Percentiles rank a stretch among this genome's conserved stretches.
Conservation (phyloP, 2,888 invertebrate genomes). For the Cheilosia scutellata region DNA sequence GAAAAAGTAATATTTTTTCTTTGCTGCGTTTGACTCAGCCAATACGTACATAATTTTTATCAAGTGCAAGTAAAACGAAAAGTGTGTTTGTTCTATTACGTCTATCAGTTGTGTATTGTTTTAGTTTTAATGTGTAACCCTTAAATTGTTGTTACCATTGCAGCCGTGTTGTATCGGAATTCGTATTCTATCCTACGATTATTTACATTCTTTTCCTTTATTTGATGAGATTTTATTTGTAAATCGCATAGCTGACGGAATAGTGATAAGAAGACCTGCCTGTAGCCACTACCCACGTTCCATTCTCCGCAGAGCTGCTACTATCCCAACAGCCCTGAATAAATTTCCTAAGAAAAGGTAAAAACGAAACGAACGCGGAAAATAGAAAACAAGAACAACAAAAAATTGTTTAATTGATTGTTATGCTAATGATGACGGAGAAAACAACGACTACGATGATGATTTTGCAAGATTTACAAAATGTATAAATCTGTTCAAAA, state of each 20-base stretch:
- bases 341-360: constrained; percentile 25
- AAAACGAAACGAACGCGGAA: not conserved
- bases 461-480: constrained; percentile 3
- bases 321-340: constrained; percentile 9
- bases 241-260: not conserved
- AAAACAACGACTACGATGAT: not conserved
- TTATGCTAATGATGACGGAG: constrained; percentile 30
- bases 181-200: constrained; percentile 55
- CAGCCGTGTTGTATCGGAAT: constrained; percentile 32
- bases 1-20: constrained; percentile 8
- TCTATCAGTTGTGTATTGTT: constrained; percentile 20
- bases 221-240: not conserved
- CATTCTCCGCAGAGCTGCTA: not conserved
- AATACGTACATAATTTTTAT: constrained; percentile 4
- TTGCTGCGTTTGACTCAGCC: constrained; percentile 37
- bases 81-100: not conserved
- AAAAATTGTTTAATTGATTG: constrained; percentile 28
- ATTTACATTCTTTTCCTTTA: constrained; percentile 49
- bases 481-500: not conserved
- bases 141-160: constrained; percentile 1
- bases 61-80: not conserved
- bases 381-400: constrained; percentile 25
- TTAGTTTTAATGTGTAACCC: not conserved
- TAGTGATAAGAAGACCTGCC: constrained; percentile 48
- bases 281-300: not conserved